Conservation (phyloP, 2,113 vertebrate genomes). For the Calcarius ornatus region DNA sequence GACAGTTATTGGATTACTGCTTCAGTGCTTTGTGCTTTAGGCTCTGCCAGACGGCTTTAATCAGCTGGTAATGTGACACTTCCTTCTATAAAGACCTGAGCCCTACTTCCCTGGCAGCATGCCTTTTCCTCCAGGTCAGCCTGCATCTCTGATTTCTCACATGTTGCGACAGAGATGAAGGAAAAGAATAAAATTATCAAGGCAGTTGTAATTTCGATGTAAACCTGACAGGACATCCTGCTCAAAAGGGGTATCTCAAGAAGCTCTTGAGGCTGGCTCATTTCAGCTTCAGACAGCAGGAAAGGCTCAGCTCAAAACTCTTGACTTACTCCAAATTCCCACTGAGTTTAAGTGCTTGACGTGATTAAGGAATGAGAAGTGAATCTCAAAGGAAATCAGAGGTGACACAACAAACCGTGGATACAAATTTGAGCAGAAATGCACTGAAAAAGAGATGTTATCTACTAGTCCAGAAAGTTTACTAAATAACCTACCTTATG, state of each 20-base stretch:
- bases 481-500: not conserved
- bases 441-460: not conserved
- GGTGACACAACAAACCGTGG: not conserved
- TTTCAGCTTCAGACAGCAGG: not conserved
- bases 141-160: not conserved
- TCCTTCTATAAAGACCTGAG: not conserved
- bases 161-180: not conserved
- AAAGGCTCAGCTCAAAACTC: not conserved
- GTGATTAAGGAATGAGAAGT: not conserved
- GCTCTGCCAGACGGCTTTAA: conserved; percentile 8
- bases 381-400: not conserved
- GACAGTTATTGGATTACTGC: conserved; percentile 9
- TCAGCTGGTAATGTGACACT: conserved; percentile 40
- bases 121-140: not conserved
- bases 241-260: not conserved
- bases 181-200: not conserved
- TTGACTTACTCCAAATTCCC: not conserved
- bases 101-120: not conserved
- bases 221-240: not conserved
- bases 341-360: not conserved
- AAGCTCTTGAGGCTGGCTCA: not conserved
- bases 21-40: not conserved
- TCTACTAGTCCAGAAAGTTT: not conserved
- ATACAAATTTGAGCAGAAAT: not conserved
- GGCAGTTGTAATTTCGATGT: not conserved